phyloP scores from a whole-genome alignment of 53 echinoderm and acorn worm species.

The Luidia sarsii region DNA sequence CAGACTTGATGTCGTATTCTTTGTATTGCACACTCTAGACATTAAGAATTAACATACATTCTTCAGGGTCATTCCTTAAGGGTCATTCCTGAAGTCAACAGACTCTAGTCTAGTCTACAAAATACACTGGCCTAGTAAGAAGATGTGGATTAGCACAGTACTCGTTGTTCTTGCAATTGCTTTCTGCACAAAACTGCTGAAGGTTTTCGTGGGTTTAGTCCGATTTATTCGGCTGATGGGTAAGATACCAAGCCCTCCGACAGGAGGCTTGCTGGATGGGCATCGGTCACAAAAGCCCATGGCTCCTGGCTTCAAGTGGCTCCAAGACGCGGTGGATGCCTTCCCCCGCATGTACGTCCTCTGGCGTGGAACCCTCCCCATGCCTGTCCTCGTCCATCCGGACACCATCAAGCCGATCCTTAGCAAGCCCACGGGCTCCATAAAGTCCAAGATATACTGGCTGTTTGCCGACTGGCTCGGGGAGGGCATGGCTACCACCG shows the following conservation, averaged over 20 bases:
- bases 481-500: neutral
- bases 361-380: neutral
- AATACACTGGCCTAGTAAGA: too few relatives aligned
- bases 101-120: too few relatives aligned
- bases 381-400: conserved; percentile 11
- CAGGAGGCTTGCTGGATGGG: neutral
- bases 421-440: conserved; percentile 1
- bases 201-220: too few relatives aligned
- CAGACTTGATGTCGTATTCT: too few relatives aligned
- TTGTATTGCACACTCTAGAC: too few relatives aligned
- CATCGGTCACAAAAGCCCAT: neutral
- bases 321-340: neutral
- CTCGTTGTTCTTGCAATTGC: too few relatives aligned
- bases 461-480: conserved; percentile 25
- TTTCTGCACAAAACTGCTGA: too few relatives aligned
- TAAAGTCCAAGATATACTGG: neutral
- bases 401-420: conserved; percentile 22
- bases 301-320: conserved; percentile 8
- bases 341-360: conserved; percentile 8
- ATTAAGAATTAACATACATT: too few relatives aligned
- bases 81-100: too few relatives aligned
- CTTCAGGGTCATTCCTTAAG: too few relatives aligned
- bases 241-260: neutral
- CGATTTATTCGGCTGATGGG: neutral
- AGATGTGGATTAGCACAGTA: too few relatives aligned